These are phyloP conservation scores for Dendrolimus kikuchii DNA, from an alignment of 1,140 invertebrate genomes.

Conservation along the genomic window DNA sequence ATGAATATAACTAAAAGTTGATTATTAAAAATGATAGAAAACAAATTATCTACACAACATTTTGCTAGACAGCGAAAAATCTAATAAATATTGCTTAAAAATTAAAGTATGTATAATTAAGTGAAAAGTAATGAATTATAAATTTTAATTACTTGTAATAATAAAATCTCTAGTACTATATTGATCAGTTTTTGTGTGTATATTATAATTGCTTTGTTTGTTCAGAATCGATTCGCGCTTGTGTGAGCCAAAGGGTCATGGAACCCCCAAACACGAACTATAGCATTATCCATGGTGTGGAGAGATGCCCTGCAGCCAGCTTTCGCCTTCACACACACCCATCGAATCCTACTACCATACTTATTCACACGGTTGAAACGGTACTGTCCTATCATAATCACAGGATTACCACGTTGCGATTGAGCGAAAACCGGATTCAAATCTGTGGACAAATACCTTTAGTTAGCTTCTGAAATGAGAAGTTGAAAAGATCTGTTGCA, in stretches of 20 bases:
- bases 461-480: slow-evolving; percentile 19
- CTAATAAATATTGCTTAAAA: too few relatives aligned
- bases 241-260: slow-evolving; percentile 57
- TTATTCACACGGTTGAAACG: slow-evolving; percentile 62
- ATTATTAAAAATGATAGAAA: too few relatives aligned
- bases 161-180: slow-evolving; percentile 2
- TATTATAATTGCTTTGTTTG: neutral
- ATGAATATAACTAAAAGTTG: too few relatives aligned
- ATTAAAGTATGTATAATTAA: too few relatives aligned
- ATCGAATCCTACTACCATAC: slow-evolving; percentile 51
- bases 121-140: too few relatives aligned
- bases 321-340: slow-evolving; percentile 64
- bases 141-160: slow-evolving; percentile 9
- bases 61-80: too few relatives aligned
- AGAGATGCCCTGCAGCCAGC: slow-evolving; percentile 57
- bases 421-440: slow-evolving; percentile 56
- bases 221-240: slow-evolving; percentile 55
- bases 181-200: slow-evolving; percentile 5
- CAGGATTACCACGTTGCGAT: slow-evolving; percentile 59
- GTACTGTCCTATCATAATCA: slow-evolving; percentile 65
- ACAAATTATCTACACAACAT: too few relatives aligned
- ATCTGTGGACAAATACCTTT: slow-evolving; percentile 38
- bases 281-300: slow-evolving; percentile 62
- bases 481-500: too few relatives aligned
- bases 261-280: slow-evolving; percentile 61